Conservation (phyloP, 2,113 vertebrate species). For the Macquaria australasica region DNA sequence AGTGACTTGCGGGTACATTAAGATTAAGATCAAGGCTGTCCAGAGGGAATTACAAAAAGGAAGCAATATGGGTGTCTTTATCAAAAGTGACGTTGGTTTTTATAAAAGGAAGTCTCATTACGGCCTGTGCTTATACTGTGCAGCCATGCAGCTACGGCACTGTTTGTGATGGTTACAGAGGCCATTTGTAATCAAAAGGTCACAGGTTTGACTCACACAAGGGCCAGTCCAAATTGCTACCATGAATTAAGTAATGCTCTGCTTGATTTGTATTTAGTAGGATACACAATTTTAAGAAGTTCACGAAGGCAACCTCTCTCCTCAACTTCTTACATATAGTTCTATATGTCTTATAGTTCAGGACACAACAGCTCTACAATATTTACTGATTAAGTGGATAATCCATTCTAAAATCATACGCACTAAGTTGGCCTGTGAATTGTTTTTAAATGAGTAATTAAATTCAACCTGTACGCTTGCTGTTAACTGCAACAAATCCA, state of each 20-base stretch:
- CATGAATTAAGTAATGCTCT: not conserved
- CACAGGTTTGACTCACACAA: not conserved
- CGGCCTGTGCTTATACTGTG: not conserved
- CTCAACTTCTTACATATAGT: not conserved
- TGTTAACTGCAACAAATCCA: not conserved
- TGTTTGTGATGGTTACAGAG: conserved; percentile 23
- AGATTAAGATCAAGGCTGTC: conserved; percentile 74
- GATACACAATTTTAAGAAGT: not conserved
- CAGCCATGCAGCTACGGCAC: conserved; percentile 13
- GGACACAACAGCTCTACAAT: too few relatives aligned
- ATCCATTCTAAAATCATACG: not conserved
- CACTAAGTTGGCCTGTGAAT: not conserved
- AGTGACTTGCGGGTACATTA: conserved; percentile 57
- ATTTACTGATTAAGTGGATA: not conserved
- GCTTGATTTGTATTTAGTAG: conserved; percentile 8
- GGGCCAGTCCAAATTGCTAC: not conserved
- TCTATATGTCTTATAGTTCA: not conserved
- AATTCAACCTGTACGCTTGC: not conserved
- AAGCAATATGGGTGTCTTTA: conserved; percentile 66
- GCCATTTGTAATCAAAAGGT: conserved; percentile 34
- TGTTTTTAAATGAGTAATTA: not conserved
- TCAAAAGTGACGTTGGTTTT: conserved; percentile 62
- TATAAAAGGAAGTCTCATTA: conserved; percentile 57
- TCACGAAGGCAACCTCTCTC: not conserved
- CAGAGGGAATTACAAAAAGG: conserved; percentile 61